Base-by-base conservation (phyloP, 2,113 vertebrate genomes). In the Myrmecophaga tridactyla region DNA sequence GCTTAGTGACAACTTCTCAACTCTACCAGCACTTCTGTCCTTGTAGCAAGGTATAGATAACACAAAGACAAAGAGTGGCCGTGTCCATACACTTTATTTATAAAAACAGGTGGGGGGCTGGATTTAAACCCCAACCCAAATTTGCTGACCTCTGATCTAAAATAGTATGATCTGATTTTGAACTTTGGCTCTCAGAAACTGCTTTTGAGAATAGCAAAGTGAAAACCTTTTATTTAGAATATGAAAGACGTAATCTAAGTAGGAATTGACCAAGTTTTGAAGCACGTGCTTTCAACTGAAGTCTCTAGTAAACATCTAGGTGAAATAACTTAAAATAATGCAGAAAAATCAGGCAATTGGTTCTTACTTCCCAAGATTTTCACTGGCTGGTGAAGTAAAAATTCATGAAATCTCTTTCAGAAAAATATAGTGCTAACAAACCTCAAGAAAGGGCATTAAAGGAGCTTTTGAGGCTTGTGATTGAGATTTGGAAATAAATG, bases 381-480 rank as follows among this genome's bases (percentile, higher is more conserved):
- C 27, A 14, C 31, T 8, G 3, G 27, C 8, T 11, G 7, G 34
- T 69, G 41, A 58, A 53, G 13, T 63, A 21, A 67, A 93, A 70
- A n/a, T 27, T 34, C 20, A 56, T 23, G 23, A 21, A 70, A 77
- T 39, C 10, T 21, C 8, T 77, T 34, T 82, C 13, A 78, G 72
- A 58, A 69, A 90, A 90, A 58, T 43, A 39, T 46, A 51, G 34
- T 11, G 72, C 20, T 27, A 41, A n/a, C 8, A 65, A 36, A 12
- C 4, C 31, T 86, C 27, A 63, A 51, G 62, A 27, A 51, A 36
- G 3, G 25, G 17, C 4, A 4, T 8, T n/a, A 39, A n/a, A n/a
- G n/a, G n/a, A 46, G 2, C 1, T 62, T 46, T 0, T 0, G 2
- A 31, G n/a, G 2, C 34, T 65, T 72, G 29, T 73, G 63, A 51